Conservation (phyloP, 2,888 invertebrate species). For the Macaria notata region DNA sequence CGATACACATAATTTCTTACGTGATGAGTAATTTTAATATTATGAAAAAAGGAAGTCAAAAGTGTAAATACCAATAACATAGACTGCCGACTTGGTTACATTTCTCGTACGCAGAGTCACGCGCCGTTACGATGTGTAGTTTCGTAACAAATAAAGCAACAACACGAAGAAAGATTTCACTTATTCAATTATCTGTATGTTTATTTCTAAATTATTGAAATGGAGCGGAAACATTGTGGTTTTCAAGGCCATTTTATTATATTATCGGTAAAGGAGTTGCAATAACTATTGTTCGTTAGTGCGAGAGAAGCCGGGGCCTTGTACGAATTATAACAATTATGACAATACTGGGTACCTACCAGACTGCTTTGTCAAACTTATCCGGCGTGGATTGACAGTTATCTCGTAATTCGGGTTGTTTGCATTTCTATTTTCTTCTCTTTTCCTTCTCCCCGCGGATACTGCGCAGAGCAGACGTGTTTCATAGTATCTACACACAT, state of each 20-base stretch:
- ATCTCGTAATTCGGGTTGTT: too few species aligned
- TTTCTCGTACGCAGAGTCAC: conserved; percentile 16
- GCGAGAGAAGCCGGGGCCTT: conserved; percentile 36
- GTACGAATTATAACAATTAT: conserved; percentile 46
- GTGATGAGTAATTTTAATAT: too few species aligned
- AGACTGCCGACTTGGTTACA: too few species aligned
- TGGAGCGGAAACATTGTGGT: conserved; percentile 54
- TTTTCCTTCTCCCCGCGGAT: too few species aligned
- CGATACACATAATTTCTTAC: too few species aligned
- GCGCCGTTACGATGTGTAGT: conserved; percentile 24
- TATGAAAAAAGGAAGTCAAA: too few species aligned
- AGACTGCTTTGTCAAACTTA: background rate
- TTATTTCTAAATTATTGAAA: conserved; percentile 53
- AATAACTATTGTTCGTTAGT: conserved; percentile 30
- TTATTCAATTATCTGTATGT: conserved; percentile 34
- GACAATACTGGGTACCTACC: conserved; percentile 24
- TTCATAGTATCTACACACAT: too few species aligned
- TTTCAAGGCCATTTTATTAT: conserved; percentile 48
- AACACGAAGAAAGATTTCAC: conserved; percentile 44
- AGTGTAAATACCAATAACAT: too few species aligned
- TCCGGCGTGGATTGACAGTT: too few species aligned
- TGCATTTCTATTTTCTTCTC: too few species aligned
- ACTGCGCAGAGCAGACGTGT: too few species aligned
- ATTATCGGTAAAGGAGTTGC: conserved; percentile 33
- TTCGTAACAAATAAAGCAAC: conserved; percentile 17